Evolutionary conservation across 2,888 invertebrate genomes (phyloP).

Genomic region (Sarcophaga subvicina): DNA sequence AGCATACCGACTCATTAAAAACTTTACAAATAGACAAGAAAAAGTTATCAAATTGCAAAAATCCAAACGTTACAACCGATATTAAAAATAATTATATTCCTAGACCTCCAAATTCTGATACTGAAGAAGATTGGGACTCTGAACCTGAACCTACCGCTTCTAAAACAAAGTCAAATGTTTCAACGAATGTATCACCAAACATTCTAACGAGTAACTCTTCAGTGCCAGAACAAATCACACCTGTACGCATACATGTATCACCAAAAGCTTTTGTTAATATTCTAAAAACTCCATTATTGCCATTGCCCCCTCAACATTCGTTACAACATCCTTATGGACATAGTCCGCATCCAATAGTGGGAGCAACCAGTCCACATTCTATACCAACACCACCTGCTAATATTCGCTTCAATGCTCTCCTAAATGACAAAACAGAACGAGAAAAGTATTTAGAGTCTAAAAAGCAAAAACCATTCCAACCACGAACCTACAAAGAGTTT

Average conservation of each 20-base stretch:
- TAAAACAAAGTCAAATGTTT: slow-evolving; percentile 13
- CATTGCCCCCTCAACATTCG: background rate
- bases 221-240: background rate
- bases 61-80: background rate
- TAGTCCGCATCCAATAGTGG: background rate
- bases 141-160: slow-evolving; percentile 50
- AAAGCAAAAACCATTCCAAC: slow-evolving; percentile 71
- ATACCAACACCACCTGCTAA: background rate
- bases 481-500: slow-evolving; percentile 77
- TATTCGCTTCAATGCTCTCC: slow-evolving; percentile 71
- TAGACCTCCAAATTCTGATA: slow-evolving; percentile 50
- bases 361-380: background rate
- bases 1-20: background rate
- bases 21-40: background rate
- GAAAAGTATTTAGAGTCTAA: slow-evolving; percentile 75
- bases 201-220: background rate
- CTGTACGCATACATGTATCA: slow-evolving; percentile 6
- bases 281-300: background rate
- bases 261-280: slow-evolving; percentile 18
- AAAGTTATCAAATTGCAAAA: background rate
- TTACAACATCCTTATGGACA: background rate
- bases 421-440: slow-evolving; percentile 75
- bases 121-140: slow-evolving; percentile 72
- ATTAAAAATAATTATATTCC: background rate
- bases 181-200: background rate